These are phyloP conservation scores for Drosophila kohkoa DNA, from an alignment of 1,140 invertebrate species.

Conservation along the genomic window DNA sequence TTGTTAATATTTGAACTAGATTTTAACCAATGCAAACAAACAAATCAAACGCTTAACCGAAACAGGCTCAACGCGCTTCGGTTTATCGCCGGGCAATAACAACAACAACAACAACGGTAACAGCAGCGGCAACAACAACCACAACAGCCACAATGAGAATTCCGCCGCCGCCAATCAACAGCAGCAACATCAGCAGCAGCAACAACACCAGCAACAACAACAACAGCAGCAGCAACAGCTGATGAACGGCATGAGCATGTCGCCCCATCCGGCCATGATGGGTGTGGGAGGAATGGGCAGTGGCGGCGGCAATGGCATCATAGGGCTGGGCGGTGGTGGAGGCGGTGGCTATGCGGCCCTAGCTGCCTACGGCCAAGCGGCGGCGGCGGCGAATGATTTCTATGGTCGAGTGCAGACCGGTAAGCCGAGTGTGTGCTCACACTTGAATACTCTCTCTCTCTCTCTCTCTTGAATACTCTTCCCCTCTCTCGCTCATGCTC, in stretches of 20 bases:
- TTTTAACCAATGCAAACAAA: constrained; percentile 66
- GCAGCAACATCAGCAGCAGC: constrained; percentile 65
- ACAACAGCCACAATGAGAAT: constrained; percentile 54
- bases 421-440: constrained; percentile 75
- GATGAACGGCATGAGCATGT: constrained; percentile 72
- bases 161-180: constrained; percentile 52
- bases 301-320: constrained; percentile 74
- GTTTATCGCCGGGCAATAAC: constrained; percentile 66
- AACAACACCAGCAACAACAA: constrained; percentile 64
- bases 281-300: constrained; percentile 72
- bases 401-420: constrained; percentile 84
- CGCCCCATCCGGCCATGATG: constrained; percentile 75
- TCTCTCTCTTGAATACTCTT: constrained; percentile 30
- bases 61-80: constrained; percentile 84
- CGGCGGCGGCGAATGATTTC: constrained; percentile 72
- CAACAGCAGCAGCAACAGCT: constrained; percentile 70
- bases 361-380: constrained; percentile 63
- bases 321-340: constrained; percentile 67
- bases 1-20: constrained; percentile 61
- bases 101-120: constrained; percentile 42
- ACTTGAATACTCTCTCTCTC: constrained; percentile 45
- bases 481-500: constrained; percentile 6
- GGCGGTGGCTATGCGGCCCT: constrained; percentile 45
- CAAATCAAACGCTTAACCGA: constrained; percentile 77
- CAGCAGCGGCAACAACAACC: constrained; percentile 27